phyloP scores from a whole-genome alignment of 2,888 invertebrate species.

The Amphipoea oculea region DNA sequence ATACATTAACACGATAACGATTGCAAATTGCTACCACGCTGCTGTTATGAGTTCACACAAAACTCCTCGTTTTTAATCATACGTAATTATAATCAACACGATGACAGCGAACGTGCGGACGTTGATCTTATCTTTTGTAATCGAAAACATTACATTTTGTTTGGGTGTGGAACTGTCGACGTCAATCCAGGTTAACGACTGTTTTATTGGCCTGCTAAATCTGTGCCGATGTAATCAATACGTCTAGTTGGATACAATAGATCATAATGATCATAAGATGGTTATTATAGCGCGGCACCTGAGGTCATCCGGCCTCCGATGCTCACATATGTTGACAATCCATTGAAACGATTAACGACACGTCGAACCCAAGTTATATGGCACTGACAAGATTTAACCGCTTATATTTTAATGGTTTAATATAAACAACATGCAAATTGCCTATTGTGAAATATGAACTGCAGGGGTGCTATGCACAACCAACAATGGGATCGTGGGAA shows the following conservation, averaged over 20 bases:
- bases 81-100: slow-evolving; percentile 29
- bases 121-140: slow-evolving; percentile 41
- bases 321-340: slow-evolving; percentile 35
- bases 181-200: slow-evolving; percentile 50
- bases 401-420: slow-evolving; percentile 53
- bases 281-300: slow-evolving; percentile 20
- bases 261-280: slow-evolving; percentile 42
- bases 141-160: slow-evolving; percentile 41
- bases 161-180: slow-evolving; percentile 27
- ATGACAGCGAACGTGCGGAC: slow-evolving; percentile 17
- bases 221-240: slow-evolving; percentile 48
- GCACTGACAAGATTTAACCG: slow-evolving; percentile 57
- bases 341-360: slow-evolving; percentile 39
- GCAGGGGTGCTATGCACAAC: slow-evolving; percentile 36
- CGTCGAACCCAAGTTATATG: slow-evolving; percentile 32
- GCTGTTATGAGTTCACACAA: slow-evolving; percentile 41
- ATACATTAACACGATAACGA: slow-evolving; percentile 69
- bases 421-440: slow-evolving; percentile 71
- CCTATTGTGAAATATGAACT: slow-evolving; percentile 71
- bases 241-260: slow-evolving; percentile 21
- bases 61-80: slow-evolving; percentile 34
- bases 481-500: slow-evolving; percentile 74
- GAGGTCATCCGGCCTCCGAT: slow-evolving; percentile 12
- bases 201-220: slow-evolving; percentile 52
- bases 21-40: slow-evolving; percentile 63